These are phyloP conservation scores for Ladona fulva DNA, from an alignment of 1,140 invertebrate species.

Conservation along the genomic window DNA sequence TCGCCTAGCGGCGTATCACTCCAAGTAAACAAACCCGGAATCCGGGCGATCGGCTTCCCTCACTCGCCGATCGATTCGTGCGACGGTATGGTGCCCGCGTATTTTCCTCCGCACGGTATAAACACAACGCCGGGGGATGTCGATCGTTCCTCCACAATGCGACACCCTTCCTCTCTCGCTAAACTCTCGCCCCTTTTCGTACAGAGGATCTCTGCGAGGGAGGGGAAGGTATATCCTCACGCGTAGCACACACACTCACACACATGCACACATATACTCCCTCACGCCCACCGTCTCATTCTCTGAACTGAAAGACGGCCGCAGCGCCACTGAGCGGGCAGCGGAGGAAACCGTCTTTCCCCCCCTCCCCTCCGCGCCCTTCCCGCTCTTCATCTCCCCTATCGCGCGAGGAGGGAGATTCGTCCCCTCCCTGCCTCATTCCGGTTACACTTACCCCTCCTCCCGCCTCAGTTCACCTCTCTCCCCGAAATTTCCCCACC, in stretches of 20 bases:
- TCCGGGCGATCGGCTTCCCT: too few species aligned
- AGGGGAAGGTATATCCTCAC: background rate
- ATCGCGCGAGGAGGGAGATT: background rate
- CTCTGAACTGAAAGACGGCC: conserved; percentile 1
- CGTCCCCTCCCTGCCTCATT: background rate
- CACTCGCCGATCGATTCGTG: too few species aligned
- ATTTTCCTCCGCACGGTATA: too few species aligned
- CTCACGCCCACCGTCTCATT: conserved; percentile 6
- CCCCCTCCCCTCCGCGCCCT: background rate
- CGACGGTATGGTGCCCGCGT: too few species aligned
- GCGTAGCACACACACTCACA: background rate
- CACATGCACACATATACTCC: background rate
- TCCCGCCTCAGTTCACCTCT: background rate
- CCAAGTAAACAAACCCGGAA: too few species aligned
- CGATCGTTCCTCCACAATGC: too few species aligned
- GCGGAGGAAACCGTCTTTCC: background rate
- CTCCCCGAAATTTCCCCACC: background rate
- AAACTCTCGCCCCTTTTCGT: too few species aligned
- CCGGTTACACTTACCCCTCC: background rate
- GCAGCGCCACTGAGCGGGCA: background rate
- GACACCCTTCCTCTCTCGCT: too few species aligned
- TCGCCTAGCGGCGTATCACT: too few species aligned
- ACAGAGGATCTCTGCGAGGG: background rate
- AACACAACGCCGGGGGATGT: too few species aligned
- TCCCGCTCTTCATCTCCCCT: background rate